A percentile compares a stretch with the other conserved stretches of the same genome.
Conservation (phyloP, 2,888 invertebrate genomes). For the Agrochola lychnidis region DNA sequence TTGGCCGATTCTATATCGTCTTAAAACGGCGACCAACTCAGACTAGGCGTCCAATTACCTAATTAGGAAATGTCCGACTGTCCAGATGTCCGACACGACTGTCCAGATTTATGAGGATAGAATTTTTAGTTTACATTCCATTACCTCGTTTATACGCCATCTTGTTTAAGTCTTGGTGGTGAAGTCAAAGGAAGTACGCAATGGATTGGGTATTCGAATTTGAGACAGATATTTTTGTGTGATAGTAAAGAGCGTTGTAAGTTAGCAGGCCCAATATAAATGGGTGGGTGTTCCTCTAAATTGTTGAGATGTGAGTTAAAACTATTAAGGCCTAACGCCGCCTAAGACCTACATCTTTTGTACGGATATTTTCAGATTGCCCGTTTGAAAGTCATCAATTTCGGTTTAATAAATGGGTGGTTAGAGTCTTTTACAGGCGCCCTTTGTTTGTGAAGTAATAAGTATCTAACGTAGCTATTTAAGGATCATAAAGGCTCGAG, state of each 20-base stretch:
- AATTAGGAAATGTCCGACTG: no score
- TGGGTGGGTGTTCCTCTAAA: no score
- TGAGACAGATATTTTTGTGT: no score
- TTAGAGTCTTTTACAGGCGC: slow-evolving; percentile 5
- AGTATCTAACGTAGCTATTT: slow-evolving; percentile 21
- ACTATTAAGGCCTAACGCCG: slow-evolving; percentile 7
- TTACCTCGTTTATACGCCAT: not conserved
- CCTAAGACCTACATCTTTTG: slow-evolving; percentile 11
- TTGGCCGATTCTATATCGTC: no score
- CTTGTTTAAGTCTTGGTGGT: not conserved
- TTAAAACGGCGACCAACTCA: no score
- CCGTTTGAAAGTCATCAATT: not conserved
- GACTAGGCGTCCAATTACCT: no score
- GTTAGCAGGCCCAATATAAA: slow-evolving; percentile 28
- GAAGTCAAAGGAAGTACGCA: no score
- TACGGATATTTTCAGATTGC: slow-evolving; percentile 14
- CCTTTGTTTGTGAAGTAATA: slow-evolving; percentile 27
- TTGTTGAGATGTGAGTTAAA: slow-evolving; percentile 26
- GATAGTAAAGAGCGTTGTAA: not conserved
- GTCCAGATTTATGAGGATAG: not conserved
- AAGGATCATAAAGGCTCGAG: slow-evolving; percentile 31
- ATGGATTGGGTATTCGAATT: no score
- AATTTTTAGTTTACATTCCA: not conserved
- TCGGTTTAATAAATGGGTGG: slow-evolving; percentile 30
- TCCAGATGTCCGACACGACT: not conserved